phyloP scores from a whole-genome alignment of 2,113 vertebrate species.

The Puntigrus tetrazona region DNA sequence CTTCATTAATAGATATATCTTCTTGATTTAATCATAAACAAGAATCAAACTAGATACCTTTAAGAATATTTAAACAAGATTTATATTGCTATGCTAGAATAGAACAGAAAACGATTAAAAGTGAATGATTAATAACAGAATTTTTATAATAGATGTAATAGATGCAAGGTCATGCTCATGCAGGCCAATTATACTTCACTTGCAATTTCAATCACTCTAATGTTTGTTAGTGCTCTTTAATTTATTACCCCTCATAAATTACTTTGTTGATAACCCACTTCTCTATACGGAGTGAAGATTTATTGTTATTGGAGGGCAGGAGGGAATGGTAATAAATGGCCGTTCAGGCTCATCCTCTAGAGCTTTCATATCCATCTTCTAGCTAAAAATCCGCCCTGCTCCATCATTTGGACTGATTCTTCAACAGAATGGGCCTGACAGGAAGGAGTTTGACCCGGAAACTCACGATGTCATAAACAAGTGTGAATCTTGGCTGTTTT shows the following conservation, averaged over 20 bases:
- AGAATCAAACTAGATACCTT: background rate
- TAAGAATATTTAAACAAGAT: background rate
- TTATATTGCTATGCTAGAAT: background rate
- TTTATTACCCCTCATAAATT: background rate
- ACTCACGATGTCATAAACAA: background rate
- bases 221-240: background rate
- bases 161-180: background rate
- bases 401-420: background rate
- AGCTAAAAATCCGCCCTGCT: background rate
- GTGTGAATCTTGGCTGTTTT: background rate
- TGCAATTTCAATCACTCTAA: background rate
- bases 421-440: background rate
- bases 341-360: background rate
- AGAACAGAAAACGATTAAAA: background rate
- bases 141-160: background rate
- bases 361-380: background rate
- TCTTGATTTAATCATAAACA: background rate
- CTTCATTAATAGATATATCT: background rate
- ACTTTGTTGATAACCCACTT: constrained; percentile 15
- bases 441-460: background rate
- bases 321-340: background rate
- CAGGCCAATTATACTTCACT: background rate
- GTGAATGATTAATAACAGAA: background rate
- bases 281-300: background rate
- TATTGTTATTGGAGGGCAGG: constrained; percentile 8